Evolutionary conservation across 2,797 vertebrate genomes (phyloP), one percentile per base, ranked within the genome.

Genomic region (Neopelma chrysocephalum): DNA sequence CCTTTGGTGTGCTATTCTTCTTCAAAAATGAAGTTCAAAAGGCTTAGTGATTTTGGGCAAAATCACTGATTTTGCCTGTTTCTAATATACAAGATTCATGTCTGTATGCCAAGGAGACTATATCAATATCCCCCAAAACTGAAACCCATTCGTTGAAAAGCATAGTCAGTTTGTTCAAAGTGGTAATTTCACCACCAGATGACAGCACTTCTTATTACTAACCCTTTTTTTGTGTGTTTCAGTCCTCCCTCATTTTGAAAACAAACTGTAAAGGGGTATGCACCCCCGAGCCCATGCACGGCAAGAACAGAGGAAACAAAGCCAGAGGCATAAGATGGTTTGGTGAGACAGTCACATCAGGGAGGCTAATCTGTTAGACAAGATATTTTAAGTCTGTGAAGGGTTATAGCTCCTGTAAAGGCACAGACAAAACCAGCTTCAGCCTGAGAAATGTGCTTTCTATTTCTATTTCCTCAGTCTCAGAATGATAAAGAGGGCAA

Each of bases 181-280:
- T 18, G 31, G 62, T 56, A 79, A 56, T 70, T 85, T 80, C 66
- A 53, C 91, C 91, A 96, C 71, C 84, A 94, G 78, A 89, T 80
- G 87, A 93, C 89, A 93, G 82, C 78, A 87, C 75, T 77, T 40
- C 26, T 92, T 92, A 78, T 79, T 72, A n/a, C 10, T 68, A 48
- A 82, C 32, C 20, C n/a, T 27, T 66, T 90, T 90, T 79, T 38
- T 42, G 9, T 31, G 17, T 10, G 13, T 72, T 88, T 72, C 73
- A 68, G 26, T 57, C 78, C 60, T 93, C 53, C 29, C 26, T 87
- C 56, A 22, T 51, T 89, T 61, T 70, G 56, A 70, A 79, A 90
- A 87, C 45, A 82, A 92, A 66, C 31, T 58, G 21, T 57, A 54
- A 34, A 3, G 12, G 56, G 27, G 36, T 38, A 40, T 50, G 42